Conservation (phyloP, 2,113 vertebrate genomes). For the Podarcis raffonei region DNA sequence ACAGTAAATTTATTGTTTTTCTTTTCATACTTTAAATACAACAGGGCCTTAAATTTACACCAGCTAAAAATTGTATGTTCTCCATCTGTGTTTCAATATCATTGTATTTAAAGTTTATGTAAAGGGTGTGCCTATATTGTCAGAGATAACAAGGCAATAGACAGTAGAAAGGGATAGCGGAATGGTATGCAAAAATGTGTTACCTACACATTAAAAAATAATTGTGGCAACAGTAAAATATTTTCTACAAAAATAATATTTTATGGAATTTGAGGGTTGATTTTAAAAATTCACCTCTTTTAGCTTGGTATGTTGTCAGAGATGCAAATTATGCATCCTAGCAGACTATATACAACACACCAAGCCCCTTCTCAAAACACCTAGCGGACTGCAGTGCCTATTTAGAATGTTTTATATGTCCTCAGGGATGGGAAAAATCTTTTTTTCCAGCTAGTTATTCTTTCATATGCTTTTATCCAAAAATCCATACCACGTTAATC, state of each 20-base stretch:
- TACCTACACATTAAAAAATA: not conserved
- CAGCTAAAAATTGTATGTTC: not conserved
- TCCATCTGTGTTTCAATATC: not conserved
- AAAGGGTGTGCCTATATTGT: not conserved
- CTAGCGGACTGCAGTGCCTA: not conserved
- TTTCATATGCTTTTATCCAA: not conserved
- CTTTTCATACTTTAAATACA: not conserved
- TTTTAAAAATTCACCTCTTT: not conserved
- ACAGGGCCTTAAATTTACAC: not conserved
- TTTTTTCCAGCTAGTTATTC: not conserved
- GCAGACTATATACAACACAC: not conserved
- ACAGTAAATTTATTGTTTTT: not conserved
- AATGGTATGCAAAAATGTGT: slow-evolving; percentile 2
- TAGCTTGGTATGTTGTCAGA: not conserved
- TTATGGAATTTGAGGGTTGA: slow-evolving; percentile 8
- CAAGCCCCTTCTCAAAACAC: no score
- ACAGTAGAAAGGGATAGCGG: not conserved
- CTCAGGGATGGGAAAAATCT: not conserved
- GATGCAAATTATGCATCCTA: not conserved
- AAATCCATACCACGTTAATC: not conserved
- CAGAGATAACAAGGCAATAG: not conserved
- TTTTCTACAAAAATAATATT: slow-evolving; percentile 4
- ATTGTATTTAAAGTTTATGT: not conserved
- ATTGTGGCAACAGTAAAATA: not conserved
- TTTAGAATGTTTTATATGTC: not conserved